A percentile compares a stretch with the other conserved stretches of the same genome.
These are phyloP conservation scores for Hecatera dysodea DNA, from an alignment of 2,888 invertebrate species.

Conservation along the genomic window DNA sequence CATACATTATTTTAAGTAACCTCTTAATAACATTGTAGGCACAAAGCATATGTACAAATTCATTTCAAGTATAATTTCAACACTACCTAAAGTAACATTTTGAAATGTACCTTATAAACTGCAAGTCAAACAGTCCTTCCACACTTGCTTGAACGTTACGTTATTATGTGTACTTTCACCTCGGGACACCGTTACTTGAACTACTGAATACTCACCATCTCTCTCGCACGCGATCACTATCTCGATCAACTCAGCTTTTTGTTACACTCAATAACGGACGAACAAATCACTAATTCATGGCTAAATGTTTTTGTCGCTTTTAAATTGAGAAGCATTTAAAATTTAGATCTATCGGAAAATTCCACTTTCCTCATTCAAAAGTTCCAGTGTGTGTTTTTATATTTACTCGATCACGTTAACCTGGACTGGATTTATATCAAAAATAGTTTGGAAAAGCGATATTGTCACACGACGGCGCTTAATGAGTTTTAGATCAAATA, in stretches of 20 bases:
- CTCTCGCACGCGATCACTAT: slow-evolving; percentile 70
- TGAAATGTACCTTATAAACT: neutral
- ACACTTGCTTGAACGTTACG: slow-evolving; percentile 74
- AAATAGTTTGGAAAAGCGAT: neutral
- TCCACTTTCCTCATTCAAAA: neutral
- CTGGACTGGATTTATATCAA: too few relatives aligned
- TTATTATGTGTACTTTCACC: slow-evolving; percentile 86
- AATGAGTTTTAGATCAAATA: neutral
- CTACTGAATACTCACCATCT: slow-evolving; percentile 73
- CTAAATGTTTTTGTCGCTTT: slow-evolving; percentile 19
- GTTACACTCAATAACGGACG: slow-evolving; percentile 67
- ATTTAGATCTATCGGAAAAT: slow-evolving; percentile 16
- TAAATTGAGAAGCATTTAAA: slow-evolving; percentile 10
- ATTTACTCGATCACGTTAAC: too few relatives aligned
- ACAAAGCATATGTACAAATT: neutral
- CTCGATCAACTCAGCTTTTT: slow-evolving; percentile 77
- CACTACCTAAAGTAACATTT: neutral
- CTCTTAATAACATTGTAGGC: neutral
- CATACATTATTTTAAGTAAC: neutral
- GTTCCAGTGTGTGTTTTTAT: neutral
- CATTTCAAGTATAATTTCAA: slow-evolving; percentile 19
- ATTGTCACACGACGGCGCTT: neutral
- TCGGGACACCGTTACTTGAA: slow-evolving; percentile 82
- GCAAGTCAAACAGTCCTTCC: slow-evolving; percentile 68
- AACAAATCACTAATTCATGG: slow-evolving; percentile 29